Evolutionary conservation across 2,113 vertebrate genomes (phyloP), one percentile per base, ranked within the genome.

Genomic region (Tympanuchus pallidicinctus): DNA sequence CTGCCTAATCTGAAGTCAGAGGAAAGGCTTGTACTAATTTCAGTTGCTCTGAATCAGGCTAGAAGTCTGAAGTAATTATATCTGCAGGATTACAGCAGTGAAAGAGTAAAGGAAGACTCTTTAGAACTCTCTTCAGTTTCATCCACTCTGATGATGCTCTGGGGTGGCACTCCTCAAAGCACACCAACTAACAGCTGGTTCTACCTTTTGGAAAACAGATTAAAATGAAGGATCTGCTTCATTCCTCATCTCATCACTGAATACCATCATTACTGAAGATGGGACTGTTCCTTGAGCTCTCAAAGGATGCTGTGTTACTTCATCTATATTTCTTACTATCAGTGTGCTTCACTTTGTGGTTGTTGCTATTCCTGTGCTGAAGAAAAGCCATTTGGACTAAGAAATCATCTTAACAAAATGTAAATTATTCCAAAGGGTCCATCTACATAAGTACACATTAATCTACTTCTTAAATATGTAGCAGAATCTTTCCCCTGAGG

Each of bases 381-480:
- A 65, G 32, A 43, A 91, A 91, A 72, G 1, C n/a, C 18, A 32
- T 77, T 86, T 38, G 18, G 47, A 64, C 87, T 95, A 81, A 92
- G 65, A 82, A 97, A 94, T 86, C 43, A 61, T 88, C 64, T 22
- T 45, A 80, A 48, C 24, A 93, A 94, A 94, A 81, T 67, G 66
- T 59, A 78, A 95, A 93, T 95, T 85, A 94, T 95, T 97, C 95
- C 95, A 90, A 74, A 72, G 61, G 34, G 94, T 81, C 91, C 60
- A 78, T 91, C 91, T 89, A 87, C 89, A 93, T 95, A 95, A 96
- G 89, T 94, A 96, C 93, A 65, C 86, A 94, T 92, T 92, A 96
- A 95, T 96, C 70, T 40, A 8, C 86, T 96, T 86, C 65, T 91
- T 91, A 96, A 96, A 87, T 66, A 73, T 71, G 42, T 78, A 11